Conservation (phyloP, 1,140 invertebrate species). For the Sminthurinus signatus region DNA sequence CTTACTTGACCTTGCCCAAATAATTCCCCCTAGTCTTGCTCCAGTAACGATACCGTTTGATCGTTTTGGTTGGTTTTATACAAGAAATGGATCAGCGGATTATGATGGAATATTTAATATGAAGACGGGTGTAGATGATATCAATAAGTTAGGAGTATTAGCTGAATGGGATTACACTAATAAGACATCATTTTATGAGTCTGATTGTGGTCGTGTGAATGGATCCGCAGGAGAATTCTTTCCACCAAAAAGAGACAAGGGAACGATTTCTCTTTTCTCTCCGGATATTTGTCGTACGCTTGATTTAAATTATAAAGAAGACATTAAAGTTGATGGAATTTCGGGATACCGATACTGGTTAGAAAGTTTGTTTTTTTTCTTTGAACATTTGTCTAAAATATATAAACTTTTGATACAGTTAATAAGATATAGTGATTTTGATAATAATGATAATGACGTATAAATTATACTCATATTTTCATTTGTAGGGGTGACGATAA, state of each 20-base stretch:
- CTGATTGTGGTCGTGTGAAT: conserved; percentile 57
- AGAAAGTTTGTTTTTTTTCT: too few species aligned
- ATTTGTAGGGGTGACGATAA: conserved; percentile 54
- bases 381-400: too few species aligned
- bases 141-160: conserved; percentile 57
- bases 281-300: conserved; percentile 47
- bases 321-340: conserved; percentile 51
- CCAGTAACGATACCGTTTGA: conserved; percentile 57
- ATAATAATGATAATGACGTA: too few species aligned
- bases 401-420: too few species aligned
- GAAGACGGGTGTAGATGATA: conserved; percentile 58
- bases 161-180: conserved; percentile 62
- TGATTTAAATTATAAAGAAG: conserved; percentile 52
- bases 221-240: conserved; percentile 71
- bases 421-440: too few species aligned
- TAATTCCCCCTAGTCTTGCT: conserved; percentile 50
- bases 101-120: conserved; percentile 71
- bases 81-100: conserved; percentile 60
- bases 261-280: conserved; percentile 44
- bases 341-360: conserved; percentile 55
- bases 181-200: conserved; percentile 54
- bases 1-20: conserved; percentile 58
- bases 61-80: conserved; percentile 73
- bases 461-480: too few species aligned
- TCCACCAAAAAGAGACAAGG: conserved; percentile 52